Evolutionary conservation across 2,113 vertebrate genomes (phyloP), one percentile per base, ranked within the genome.

Genomic region (Scalopus aquaticus): DNA sequence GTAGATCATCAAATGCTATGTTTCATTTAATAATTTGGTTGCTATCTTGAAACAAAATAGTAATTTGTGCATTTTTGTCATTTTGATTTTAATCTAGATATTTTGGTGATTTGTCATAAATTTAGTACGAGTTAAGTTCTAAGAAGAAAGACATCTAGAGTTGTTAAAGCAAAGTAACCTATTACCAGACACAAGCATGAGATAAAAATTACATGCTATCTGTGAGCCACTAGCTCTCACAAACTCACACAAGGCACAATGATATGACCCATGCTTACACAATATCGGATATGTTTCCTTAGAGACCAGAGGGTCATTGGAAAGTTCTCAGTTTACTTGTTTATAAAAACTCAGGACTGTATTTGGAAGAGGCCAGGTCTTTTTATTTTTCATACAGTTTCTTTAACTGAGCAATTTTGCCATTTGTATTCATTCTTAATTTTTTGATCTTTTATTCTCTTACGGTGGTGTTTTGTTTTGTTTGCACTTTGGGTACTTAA

Each of bases 341-440:
- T 62, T 81, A 11, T 37, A 11, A 51, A 90, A 44, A 60, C 4
- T 8, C 13, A 51, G 6, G n/a, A 0, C 54, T 24, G 9, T 58
- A 1, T 62, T 37, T 6, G 16, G 0, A 17, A 86, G n/a, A 60
- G 5, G 1, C 6, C 28, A 8, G 20, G 11, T 37, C n/a, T n/a
- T 20, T 73, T 64, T 58, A 12, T n/a, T 42, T 58, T 15, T n/a
- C 11, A 49, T 67, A 46, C 32, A 49, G 17, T 1, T 32, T 70
- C 32, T 49, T 56, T 32, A 20, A 19, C 13, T 84, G 39, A 67
- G 49, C 16, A 35, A 51, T 80, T 76, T 90, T 60, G n/a, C 3
- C 35, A 46, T 54, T 20, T 67, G 24, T 64, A 15, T 82, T 74
- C 5, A 26, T 67, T 69, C 20, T 81, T 30, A 90, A 69, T 74